Base-by-base conservation (phyloP, 53 echinoderm and acorn worm species). In the Antedon mediterranea region DNA sequence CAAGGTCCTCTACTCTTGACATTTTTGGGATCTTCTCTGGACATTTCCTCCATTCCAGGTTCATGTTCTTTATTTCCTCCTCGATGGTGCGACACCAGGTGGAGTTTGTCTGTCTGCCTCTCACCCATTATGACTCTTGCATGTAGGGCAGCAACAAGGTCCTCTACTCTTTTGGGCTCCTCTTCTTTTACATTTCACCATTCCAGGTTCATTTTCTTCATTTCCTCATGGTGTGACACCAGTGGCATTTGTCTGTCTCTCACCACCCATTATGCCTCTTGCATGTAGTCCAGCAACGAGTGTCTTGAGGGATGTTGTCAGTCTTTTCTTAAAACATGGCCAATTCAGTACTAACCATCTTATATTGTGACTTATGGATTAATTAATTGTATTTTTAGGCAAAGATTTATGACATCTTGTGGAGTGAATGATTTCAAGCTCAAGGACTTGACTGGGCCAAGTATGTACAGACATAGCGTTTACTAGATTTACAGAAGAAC, bases 401-500 rank as follows among this genome's bases (percentile, higher is more conserved):
- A 86, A 29, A 80, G 87, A 26, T 83, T 93, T 32, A 82, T 93
- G 90, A 72, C 75, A 26, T 84, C 86, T 23, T 90, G 93, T 71
- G 73, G 81, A 14, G 90, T 89, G 37, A 74, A 44, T 32, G 93
- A 93, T 77, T 93, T 93, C 79, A 93, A 90, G 42, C 30, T 93
- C 42, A 86, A 76, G 33, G 93, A 93, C 73, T 78, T 93, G 0
- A 81, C 75, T 15, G 72, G 80, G 29, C 93, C 93, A 84, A 93
- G 93, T 93, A 78, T 90, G 93, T 86, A 76, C 33, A 8, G n/a
- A n/a, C n/a, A n/a, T n/a, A n/a, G n/a, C n/a, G n/a, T n/a, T n/a
- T n/a, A n/a, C n/a, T n/a, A n/a, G n/a, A n/a, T n/a, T n/a, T n/a
- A n/a, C n/a, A n/a, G n/a, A n/a, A n/a, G n/a, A n/a, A n/a, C n/a